Conservation (phyloP, 2,888 invertebrate species). For the Yponomeuta sedellus region DNA sequence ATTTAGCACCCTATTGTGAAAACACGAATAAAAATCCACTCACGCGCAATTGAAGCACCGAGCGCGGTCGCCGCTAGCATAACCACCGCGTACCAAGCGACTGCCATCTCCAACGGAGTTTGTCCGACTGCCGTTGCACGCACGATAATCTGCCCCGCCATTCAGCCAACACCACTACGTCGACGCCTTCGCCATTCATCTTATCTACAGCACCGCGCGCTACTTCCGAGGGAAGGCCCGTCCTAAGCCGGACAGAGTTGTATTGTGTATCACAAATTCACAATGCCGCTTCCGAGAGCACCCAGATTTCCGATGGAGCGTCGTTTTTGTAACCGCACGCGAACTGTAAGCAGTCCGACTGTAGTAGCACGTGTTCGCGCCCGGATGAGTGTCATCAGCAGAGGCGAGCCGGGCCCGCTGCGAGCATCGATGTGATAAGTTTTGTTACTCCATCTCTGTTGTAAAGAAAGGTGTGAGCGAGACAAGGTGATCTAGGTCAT, state of each 20-base stretch:
- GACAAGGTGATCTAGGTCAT: not conserved
- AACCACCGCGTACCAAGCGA: slow-evolving; percentile 54
- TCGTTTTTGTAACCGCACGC: not conserved
- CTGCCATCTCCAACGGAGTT: slow-evolving; percentile 58
- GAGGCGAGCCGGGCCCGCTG: not conserved
- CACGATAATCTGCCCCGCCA: not conserved
- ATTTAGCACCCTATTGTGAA: not conserved
- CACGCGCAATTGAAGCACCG: slow-evolving; percentile 64
- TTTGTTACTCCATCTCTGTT: not conserved
- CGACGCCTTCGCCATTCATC: not conserved
- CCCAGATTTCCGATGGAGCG: not conserved
- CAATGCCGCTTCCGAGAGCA: not conserved
- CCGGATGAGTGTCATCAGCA: slow-evolving; percentile 4
- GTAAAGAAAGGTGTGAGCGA: not conserved
- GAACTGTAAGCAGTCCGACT: not conserved
- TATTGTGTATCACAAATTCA: not conserved
- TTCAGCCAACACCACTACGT: not conserved
- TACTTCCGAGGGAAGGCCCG: not conserved
- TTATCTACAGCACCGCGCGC: not conserved
- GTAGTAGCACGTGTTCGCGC: slow-evolving; percentile 7
- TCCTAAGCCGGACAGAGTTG: not conserved
- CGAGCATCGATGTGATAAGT: too few relatives aligned
- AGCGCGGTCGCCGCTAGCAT: slow-evolving; percentile 58
- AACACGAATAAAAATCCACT: slow-evolving; percentile 32
- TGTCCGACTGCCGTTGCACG: slow-evolving; percentile 46